Base-by-base conservation (phyloP, 2,888 invertebrate genomes). In the Fragum fragum region DNA sequence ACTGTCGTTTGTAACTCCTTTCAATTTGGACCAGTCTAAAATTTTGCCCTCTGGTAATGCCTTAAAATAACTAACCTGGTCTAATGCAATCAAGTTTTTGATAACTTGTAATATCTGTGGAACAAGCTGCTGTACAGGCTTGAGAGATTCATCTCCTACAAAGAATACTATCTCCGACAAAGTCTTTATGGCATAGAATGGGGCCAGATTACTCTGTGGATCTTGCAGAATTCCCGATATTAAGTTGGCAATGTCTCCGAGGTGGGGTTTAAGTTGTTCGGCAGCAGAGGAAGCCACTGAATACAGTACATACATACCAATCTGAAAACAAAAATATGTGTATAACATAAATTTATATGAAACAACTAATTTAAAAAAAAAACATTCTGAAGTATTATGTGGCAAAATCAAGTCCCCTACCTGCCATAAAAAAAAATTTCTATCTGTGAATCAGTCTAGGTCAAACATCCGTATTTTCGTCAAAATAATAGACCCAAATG, bases 211-310 rank as follows among this genome's bases (percentile, higher is more conserved):
- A 73, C 95, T 96, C 83, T 95, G 95, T 21, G 95, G 95, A 88
- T 96, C 95, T 39, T 96, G 93, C 39, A 95, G 92, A 53, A 95
- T 95, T 2, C 96, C 94, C 85, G 91, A 93, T 84, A 96, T 95
- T 88, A 96, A 93, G 83, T 94, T 92, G 63, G 95, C 94, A 76
- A 97, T 95, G 0, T 96, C 95, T 75, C 95, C 95, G 75, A 96
- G 95, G 92, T 97, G 96, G n/a, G 96, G 95, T 68, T 96, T 95
- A 91, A 97, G 96, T 82, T 96, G 96, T 87, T 96, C 96, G 52
- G 96, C 96, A 7, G 97, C 96, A 18, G 96, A 95, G 91, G 97
- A 96, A 9, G 97, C 96, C 90, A 97, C 96, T 69, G 96, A 96
- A 68, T 96, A 96, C 89, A 97, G 95, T 23, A 96, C 96, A 89